phyloP scores from a whole-genome alignment of 2,888 invertebrate genomes.

The Cheilosia impressa region DNA sequence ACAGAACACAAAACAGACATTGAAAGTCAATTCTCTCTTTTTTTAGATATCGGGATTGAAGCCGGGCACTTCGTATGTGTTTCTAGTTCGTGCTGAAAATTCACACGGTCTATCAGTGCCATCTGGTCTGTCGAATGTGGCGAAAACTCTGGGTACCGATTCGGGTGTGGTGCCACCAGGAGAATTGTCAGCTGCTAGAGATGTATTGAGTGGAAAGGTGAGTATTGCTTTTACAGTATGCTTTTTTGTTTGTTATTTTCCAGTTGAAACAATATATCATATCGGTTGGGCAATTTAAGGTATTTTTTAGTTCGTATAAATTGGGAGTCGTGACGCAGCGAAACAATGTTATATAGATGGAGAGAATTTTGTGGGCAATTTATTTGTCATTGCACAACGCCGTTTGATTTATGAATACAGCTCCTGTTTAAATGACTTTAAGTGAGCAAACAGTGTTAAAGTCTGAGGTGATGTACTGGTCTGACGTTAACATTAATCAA shows the following conservation, averaged over 20 bases:
- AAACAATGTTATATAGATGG: constrained; percentile 8
- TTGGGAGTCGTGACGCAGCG: constrained; percentile 64
- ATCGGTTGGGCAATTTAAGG: constrained; percentile 61
- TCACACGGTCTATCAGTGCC: constrained; percentile 93
- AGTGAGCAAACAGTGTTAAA: constrained; percentile 39
- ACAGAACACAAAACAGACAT: constrained; percentile 15
- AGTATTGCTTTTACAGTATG: constrained; percentile 67
- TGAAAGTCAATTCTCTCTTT: constrained; percentile 48
- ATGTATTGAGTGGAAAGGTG: constrained; percentile 83
- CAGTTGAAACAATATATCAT: constrained; percentile 51
- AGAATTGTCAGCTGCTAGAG: constrained; percentile 82
- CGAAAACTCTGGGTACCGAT: constrained; percentile 86
- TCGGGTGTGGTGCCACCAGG: constrained; percentile 82
- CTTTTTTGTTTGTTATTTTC: constrained; percentile 7
- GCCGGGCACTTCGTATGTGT: constrained; percentile 92
- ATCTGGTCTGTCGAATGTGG: constrained; percentile 89
- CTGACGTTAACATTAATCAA: constrained; percentile 55
- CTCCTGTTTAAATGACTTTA: constrained; percentile 56
- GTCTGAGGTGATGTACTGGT: constrained; percentile 46
- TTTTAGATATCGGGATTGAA: constrained; percentile 87
- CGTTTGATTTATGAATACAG: constrained; percentile 62
- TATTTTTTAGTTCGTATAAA: constrained; percentile 54
- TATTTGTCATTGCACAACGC: constrained; percentile 20
- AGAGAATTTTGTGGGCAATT: constrained; percentile 32
- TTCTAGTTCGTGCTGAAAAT: constrained; percentile 93